Evolutionary conservation across 2,797 vertebrate species (phyloP).

Genomic region (Sorex maritimensis): DNA sequence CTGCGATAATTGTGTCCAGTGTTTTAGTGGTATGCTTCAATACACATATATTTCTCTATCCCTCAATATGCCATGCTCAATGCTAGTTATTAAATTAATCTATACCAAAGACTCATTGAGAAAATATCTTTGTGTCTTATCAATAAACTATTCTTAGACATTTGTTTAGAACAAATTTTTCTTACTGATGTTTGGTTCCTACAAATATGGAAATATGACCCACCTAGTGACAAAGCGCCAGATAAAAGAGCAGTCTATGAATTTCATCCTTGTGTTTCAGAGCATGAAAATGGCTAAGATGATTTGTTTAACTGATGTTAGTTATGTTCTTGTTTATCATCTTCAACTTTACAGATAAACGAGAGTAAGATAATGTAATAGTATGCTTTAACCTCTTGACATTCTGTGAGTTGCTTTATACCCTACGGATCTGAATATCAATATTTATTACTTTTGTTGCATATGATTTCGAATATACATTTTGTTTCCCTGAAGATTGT

Average conservation of each 20-base stretch:
- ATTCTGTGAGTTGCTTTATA: background rate
- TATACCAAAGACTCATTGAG: conserved; percentile 18
- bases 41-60: conserved; percentile 1
- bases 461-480: conserved; percentile 43
- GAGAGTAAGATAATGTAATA: background rate
- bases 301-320: conserved; percentile 39
- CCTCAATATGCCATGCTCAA: background rate
- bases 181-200: conserved; percentile 16
- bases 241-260: background rate
- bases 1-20: background rate
- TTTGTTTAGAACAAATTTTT: conserved; percentile 47
- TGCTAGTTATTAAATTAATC: background rate
- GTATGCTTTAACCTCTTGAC: background rate
- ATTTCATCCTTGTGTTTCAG: conserved; percentile 8
- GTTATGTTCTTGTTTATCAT: background rate
- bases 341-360: background rate
- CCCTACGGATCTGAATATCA: background rate
- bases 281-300: background rate
- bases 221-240: background rate
- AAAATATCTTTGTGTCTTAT: background rate
- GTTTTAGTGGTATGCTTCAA: conserved; percentile 49
- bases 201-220: conserved; percentile 21
- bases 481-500: background rate
- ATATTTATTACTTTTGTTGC: conserved; percentile 35
- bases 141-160: conserved; percentile 39